Evolutionary conservation across 2,797 vertebrate genomes (phyloP).

Genomic region (Clarias pachynema): DNA sequence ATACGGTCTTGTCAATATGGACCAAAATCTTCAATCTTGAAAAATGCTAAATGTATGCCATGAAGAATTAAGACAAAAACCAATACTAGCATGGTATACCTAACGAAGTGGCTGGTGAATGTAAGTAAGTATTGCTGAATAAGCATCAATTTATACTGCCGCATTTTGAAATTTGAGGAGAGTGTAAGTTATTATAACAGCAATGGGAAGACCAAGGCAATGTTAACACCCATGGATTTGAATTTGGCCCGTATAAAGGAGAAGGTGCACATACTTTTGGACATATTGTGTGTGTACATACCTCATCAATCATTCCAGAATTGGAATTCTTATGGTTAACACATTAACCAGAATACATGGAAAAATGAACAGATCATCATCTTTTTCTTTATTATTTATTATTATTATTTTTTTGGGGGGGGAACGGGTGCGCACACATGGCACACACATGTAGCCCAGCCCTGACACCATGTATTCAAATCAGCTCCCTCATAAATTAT

Average conservation of each 20-base stretch:
- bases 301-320: not conserved
- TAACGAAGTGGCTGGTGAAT: no score
- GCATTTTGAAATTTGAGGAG: not conserved
- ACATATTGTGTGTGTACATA: not conserved
- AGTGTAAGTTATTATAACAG: not conserved
- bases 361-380: not conserved
- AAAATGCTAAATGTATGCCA: no score
- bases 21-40: no score
- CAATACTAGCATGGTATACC: no score
- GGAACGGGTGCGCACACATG: not conserved
- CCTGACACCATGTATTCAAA: slow-evolving; percentile 51
- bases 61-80: no score
- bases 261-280: no score
- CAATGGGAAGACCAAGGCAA: not conserved
- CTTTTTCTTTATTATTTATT: not conserved
- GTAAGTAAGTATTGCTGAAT: not conserved
- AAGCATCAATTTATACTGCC: not conserved
- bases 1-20: no score
- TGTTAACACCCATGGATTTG: not conserved
- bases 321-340: no score
- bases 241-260: not conserved
- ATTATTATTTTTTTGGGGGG: not conserved
- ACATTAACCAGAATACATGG: not conserved
- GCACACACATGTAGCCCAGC: slow-evolving; percentile 28
- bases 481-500: slow-evolving; percentile 52